These are phyloP conservation scores for Dolichomitus sp. DNA, from an alignment of 2,888 invertebrate genomes.

Conservation along the genomic window DNA sequence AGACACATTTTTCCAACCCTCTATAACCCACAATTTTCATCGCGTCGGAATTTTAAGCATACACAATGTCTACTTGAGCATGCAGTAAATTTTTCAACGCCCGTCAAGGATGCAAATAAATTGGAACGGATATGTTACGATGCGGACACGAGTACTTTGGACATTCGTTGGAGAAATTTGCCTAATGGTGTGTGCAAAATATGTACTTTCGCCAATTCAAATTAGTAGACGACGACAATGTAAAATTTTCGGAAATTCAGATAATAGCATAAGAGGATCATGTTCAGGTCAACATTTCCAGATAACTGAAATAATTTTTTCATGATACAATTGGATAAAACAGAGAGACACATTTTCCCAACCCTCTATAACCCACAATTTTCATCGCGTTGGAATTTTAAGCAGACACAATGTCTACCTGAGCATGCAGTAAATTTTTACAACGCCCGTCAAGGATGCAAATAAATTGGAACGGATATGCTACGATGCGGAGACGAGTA, in stretches of 20 bases:
- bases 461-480: constrained; percentile 45
- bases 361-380: too few species aligned
- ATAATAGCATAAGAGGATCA: not conserved
- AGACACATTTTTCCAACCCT: too few species aligned
- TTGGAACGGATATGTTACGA: constrained; percentile 25
- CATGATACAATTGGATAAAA: not conserved
- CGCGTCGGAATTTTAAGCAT: not conserved
- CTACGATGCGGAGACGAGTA: constrained; percentile 21
- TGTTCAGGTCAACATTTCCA: not conserved
- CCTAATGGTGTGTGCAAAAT: not conserved
- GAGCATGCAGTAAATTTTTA: constrained; percentile 27
- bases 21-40: not conserved
- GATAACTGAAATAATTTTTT: not conserved
- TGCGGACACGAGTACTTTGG: constrained; percentile 15
- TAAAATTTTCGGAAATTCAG: too few species aligned
- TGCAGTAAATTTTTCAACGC: constrained; percentile 19
- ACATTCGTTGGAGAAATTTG: constrained; percentile 37
- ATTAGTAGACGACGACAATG: not conserved
- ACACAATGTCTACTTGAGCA: constrained; percentile 7
- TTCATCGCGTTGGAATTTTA: not conserved
- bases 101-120: constrained; percentile 47
- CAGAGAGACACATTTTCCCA: too few species aligned
- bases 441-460: constrained; percentile 30
- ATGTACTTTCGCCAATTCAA: not conserved
- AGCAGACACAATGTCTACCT: not conserved